Percentiles rank a stretch among this genome's conserved stretches.
These are phyloP conservation scores for Drosophila leonis DNA, from an alignment of 2,888 invertebrate genomes.

Conservation along the genomic window DNA sequence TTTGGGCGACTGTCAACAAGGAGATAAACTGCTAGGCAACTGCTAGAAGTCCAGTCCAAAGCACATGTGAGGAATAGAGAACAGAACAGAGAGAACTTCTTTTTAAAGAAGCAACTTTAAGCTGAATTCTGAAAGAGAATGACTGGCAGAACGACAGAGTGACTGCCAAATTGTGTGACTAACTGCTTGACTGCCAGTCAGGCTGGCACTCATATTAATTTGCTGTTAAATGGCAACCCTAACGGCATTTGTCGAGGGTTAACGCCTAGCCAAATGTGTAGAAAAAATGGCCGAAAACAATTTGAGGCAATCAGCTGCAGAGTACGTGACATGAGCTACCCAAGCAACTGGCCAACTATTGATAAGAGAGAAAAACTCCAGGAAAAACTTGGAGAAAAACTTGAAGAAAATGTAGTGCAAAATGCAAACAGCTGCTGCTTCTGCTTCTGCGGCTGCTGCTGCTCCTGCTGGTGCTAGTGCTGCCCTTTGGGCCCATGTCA, in stretches of 20 bases:
- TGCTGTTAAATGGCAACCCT: conserved; percentile 59
- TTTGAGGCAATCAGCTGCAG: conserved; percentile 75
- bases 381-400: conserved; percentile 14
- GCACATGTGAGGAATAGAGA: conserved; percentile 26
- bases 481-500: conserved; percentile 19
- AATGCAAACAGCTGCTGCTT: conserved; percentile 72
- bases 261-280: conserved; percentile 52
- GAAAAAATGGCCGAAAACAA: conserved; percentile 72
- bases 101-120: conserved; percentile 29
- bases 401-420: conserved; percentile 45
- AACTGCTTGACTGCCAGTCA: conserved; percentile 21
- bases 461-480: conserved; percentile 41
- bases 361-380: conserved; percentile 29
- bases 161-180: conserved; percentile 23
- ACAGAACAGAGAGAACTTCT: background rate
- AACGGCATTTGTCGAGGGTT: conserved; percentile 41
- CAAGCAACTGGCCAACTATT: conserved; percentile 42
- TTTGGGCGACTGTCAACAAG: conserved; percentile 82
- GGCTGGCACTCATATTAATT: conserved; percentile 60
- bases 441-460: conserved; percentile 38
- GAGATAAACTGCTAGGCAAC: conserved; percentile 74
- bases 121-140: conserved; percentile 19
- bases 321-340: conserved; percentile 57
- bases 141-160: conserved; percentile 44
- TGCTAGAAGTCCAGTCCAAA: conserved; percentile 12